Base-by-base conservation (phyloP, 2,888 invertebrate genomes). In the Himalopsyche kuldschensis region DNA sequence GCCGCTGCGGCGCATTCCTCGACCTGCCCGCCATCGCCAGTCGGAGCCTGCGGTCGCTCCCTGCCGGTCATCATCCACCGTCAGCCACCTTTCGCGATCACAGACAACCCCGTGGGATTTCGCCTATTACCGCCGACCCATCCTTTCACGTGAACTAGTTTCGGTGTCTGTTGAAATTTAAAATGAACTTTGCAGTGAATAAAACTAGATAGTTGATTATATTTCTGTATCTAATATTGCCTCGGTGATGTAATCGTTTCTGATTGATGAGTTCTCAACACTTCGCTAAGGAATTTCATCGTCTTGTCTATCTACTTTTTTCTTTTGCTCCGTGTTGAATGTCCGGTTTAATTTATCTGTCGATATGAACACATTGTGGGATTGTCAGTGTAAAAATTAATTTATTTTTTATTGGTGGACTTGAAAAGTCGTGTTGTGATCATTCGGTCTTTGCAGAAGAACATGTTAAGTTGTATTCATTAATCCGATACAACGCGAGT, bases 1-100 rank as follows among this genome's bases (percentile, higher is more conserved):
- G 82, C 85, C 87, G 87, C 76, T 91, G 91, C 92, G 91, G 89
- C 87, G 85, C 92, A 92, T 92, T 92, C 92, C 92, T 89, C 90
- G 88, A 91, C 90, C 69, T 69, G 69, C 69, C 69, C 69, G 69
- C 69, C 69, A 69, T 69, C 69, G 69, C 30, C 69, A 69, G 69
- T 69, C 69, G 30, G 69, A 69, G 69, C 69, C 69, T 69, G 69
- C 69, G 69, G 24, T 69, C 69, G 69, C 88, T 88, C 88, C 88
- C 88, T 87, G 81, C 87, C 87, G 87, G 87, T 87, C 87, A 86
- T 86, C 83, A 78, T 85, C 86, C 85, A 85, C 84, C 85, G 87
- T 86, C 86, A 86, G 85, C 86, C 86, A 76, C 84, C 81, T 81
- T 79, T 81, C 75, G 83, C 79, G 82, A 79, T 80, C 48, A 15